phyloP scores from a whole-genome alignment of 2,888 invertebrate species.

The Cryptocephalus moraei region DNA sequence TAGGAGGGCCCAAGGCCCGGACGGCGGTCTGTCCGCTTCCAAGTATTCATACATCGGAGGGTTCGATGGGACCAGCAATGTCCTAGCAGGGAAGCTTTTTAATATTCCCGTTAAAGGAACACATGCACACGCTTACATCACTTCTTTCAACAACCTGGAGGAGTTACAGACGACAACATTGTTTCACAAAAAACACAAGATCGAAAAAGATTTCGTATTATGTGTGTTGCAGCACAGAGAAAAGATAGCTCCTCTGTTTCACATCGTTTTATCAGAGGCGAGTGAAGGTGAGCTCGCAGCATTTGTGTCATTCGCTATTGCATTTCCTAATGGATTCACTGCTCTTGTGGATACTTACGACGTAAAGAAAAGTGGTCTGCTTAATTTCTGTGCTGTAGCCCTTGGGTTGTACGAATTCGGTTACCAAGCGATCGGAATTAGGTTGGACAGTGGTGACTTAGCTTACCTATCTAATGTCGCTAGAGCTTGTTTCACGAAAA shows the following conservation, averaged over 20 bases:
- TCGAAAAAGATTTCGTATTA: conserved; percentile 47
- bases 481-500: conserved; percentile 65
- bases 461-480: conserved; percentile 88
- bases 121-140: conserved; percentile 96
- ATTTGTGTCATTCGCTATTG: conserved; percentile 83
- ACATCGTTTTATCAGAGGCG: conserved; percentile 73
- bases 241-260: conserved; percentile 56
- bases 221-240: conserved; percentile 58
- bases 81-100: conserved; percentile 93
- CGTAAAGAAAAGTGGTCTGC: conserved; percentile 90
- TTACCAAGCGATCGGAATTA: conserved; percentile 78
- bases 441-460: conserved; percentile 95
- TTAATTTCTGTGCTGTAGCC: conserved; percentile 94
- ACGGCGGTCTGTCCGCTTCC: conserved; percentile 94
- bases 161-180: conserved; percentile 43
- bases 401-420: conserved; percentile 83
- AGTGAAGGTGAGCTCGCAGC: conserved; percentile 93
- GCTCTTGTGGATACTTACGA: conserved; percentile 98
- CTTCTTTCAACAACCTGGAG: conserved; percentile 67
- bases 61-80: conserved; percentile 97
- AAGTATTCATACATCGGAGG: conserved; percentile 94
- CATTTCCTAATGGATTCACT: conserved; percentile 89
- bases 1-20: conserved; percentile 94
- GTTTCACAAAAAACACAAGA: conserved; percentile 22
- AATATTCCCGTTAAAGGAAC: conserved; percentile 95